phyloP scores from a whole-genome alignment of 2,113 vertebrate genomes.

The Elanoides forficatus region DNA sequence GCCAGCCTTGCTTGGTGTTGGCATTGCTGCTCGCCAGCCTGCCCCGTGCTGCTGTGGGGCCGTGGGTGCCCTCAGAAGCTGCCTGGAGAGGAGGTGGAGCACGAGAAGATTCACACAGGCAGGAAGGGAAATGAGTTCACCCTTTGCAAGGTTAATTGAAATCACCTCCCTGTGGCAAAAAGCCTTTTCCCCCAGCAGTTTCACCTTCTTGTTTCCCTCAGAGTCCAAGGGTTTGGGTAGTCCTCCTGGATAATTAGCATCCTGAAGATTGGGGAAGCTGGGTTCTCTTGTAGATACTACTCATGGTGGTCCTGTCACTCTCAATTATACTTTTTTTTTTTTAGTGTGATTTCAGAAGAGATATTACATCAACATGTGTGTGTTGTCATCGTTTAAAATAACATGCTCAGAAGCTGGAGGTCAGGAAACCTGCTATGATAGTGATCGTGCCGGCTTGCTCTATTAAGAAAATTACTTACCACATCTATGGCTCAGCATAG shows the following conservation, averaged over 20 bases:
- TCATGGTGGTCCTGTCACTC: not conserved
- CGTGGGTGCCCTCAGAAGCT: not conserved
- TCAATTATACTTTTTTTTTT: not conserved
- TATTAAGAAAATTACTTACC: not conserved
- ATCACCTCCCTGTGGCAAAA: slow-evolving; percentile 4
- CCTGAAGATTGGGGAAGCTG: not conserved
- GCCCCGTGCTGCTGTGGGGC: not conserved
- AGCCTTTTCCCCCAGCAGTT: not conserved
- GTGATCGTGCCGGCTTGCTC: fast-evolving
- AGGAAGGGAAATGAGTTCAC: not conserved
- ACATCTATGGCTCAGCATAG: not conserved
- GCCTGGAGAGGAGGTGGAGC: not conserved
- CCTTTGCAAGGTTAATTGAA: slow-evolving; percentile 44
- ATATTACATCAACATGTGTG: fast-evolving
- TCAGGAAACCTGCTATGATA: not conserved
- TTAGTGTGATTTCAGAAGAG: not conserved
- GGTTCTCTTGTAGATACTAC: not conserved
- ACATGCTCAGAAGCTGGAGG: not conserved
- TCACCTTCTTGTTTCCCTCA: not conserved
- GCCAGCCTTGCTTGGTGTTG: not conserved
- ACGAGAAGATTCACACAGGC: not conserved
- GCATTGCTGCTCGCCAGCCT: not conserved
- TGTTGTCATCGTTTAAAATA: not conserved
- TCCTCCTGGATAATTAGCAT: not conserved
- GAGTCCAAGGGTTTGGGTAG: not conserved